Evolutionary conservation across 1,140 invertebrate genomes (phyloP).

Genomic region (Cardiocondyla obscurior): DNA sequence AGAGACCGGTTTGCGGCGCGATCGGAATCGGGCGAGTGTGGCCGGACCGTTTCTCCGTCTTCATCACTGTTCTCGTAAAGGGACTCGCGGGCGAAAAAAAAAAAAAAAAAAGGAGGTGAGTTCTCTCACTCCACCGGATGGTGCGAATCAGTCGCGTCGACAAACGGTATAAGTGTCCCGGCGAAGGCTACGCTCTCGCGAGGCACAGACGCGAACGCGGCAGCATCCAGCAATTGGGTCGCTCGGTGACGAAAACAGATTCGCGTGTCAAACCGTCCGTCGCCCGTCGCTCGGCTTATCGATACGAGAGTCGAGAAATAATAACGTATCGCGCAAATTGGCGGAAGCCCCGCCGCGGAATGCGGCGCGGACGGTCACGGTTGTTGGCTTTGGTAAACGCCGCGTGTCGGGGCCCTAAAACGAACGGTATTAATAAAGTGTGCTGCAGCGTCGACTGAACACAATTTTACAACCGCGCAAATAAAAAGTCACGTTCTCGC

Average conservation of each 20-base stretch:
- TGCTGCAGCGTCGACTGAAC: background rate
- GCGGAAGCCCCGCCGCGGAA: background rate
- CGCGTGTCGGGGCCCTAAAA: background rate
- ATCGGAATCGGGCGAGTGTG: constrained; percentile 41
- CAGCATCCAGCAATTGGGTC: constrained; percentile 66
- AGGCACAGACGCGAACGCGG: constrained; percentile 31
- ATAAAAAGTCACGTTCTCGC: background rate
- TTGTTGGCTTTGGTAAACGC: constrained; percentile 20
- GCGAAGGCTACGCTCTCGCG: constrained; percentile 48
- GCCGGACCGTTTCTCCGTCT: background rate
- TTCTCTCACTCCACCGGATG: constrained; percentile 42
- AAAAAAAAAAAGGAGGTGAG: background rate
- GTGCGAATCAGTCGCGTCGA: constrained; percentile 44
- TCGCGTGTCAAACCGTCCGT: constrained; percentile 25
- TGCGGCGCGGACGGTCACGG: background rate
- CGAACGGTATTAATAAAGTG: constrained; percentile 17
- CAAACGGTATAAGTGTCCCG: constrained; percentile 54
- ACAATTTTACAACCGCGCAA: background rate
- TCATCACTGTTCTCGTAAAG: background rate
- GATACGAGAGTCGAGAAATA: background rate
- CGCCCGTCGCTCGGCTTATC: constrained; percentile 10
- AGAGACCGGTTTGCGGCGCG: constrained; percentile 36
- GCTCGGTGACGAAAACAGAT: constrained; percentile 46
- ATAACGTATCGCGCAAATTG: constrained; percentile 12
- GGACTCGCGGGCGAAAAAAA: background rate